Evolutionary conservation across 1,140 invertebrate species (phyloP), one percentile per base, ranked within the genome.

Genomic region (Scaptomyza pallida): DNA sequence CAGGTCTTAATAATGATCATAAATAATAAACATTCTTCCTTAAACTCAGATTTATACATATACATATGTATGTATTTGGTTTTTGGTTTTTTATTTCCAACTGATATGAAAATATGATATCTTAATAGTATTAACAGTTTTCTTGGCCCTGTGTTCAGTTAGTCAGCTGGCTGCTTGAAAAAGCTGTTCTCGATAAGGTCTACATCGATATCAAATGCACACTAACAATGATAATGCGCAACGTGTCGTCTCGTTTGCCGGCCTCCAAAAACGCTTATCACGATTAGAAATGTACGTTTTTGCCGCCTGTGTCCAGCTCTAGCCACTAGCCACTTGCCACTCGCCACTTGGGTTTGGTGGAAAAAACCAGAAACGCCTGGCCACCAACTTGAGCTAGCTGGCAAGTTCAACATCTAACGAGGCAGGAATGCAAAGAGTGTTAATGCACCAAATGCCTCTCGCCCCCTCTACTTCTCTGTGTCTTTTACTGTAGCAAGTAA

Each of bases 381-480:
- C 59, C 60, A 56, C 35, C 40, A 69, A 55, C 43, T 55, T 45
- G 35, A 26, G 56, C 55, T 16, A 48, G 63, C 55, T 16, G 40
- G 63, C 80, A 80, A 79, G 81, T 81, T 80, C 78, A 69, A 76
- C 71, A 63, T 65, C 82, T 86, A 85, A 85, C 80, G 81, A 86
- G 77, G 44, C 77, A 85, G 81, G 81, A 85, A 85, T 85, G 81
- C 70, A 86, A 77, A 74, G 70, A 82, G 81, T 88, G 81, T 77
- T 86, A 86, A 77, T 86, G 80, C 76, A 59, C 19, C 23, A 59
- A 35, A 15, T 21, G 41, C 35, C 35, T 19, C 52, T n/a, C 37
- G 12, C 35, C 12, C 35, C 12, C 21, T n/a, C 33, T n/a, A 3
- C 12, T 3, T 3, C 6, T 21, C 54, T 19, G 0, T 19, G 0